Conservation (phyloP, 2,113 vertebrate genomes). For the Thamnophis sirtalis region DNA sequence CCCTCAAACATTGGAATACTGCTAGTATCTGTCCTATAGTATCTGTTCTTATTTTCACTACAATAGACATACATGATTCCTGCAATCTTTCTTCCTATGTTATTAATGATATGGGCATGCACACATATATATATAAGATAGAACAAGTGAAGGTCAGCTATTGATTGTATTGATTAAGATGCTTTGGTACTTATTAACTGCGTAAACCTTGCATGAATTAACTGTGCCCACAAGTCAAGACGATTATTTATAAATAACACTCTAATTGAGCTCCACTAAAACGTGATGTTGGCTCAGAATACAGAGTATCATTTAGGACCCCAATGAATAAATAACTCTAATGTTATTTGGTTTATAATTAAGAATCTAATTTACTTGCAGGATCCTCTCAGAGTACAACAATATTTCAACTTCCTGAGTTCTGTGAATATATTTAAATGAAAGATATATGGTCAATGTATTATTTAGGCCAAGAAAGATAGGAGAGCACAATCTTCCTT, state of each 20-base stretch:
- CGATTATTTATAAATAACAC: neutral
- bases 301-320: neutral
- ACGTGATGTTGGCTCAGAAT: neutral
- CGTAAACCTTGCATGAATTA: neutral
- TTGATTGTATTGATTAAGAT: neutral
- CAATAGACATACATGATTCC: neutral
- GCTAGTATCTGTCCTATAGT: neutral
- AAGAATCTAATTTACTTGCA: neutral
- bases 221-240: neutral
- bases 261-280: neutral
- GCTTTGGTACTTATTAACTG: neutral
- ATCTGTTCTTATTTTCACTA: neutral
- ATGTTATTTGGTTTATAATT: neutral
- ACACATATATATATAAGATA: too few species aligned
- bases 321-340: neutral
- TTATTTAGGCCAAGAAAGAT: neutral
- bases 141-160: neutral
- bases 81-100: neutral
- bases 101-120: neutral
- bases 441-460: neutral
- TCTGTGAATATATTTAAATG: neutral
- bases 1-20: too few species aligned
- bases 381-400: neutral
- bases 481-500: accelerated
- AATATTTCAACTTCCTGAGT: neutral